Percentiles rank a stretch among this genome's conserved stretches.
Conservation (phyloP, 1,140 invertebrate species). For the Drosophila takahashii region DNA sequence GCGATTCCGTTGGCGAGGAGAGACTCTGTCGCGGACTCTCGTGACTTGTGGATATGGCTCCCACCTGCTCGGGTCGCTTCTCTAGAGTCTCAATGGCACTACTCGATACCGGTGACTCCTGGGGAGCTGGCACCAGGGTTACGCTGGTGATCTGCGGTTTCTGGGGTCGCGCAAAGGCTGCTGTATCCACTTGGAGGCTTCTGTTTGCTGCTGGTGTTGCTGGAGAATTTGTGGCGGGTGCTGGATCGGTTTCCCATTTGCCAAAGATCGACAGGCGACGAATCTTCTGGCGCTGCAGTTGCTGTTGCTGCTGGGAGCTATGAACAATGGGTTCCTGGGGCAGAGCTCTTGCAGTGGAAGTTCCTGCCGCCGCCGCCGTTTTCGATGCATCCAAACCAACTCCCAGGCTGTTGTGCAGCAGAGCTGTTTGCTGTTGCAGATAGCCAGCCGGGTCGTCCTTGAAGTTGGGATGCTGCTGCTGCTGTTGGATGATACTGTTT, state of each 20-base stretch:
- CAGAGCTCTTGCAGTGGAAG: slow-evolving; percentile 34
- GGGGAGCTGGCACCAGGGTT: slow-evolving; percentile 65
- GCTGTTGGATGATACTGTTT: slow-evolving; percentile 9
- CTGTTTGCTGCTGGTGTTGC: slow-evolving; percentile 2
- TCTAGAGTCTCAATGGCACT: slow-evolving; percentile 64
- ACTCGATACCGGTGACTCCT: slow-evolving; percentile 82
- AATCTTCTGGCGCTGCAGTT: slow-evolving; percentile 59
- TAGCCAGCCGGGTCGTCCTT: slow-evolving; percentile 96
- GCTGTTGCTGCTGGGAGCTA: slow-evolving; percentile 51
- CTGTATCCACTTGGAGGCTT: slow-evolving; percentile 47
- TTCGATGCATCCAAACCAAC: slow-evolving; percentile 48
- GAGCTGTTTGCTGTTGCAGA: slow-evolving; percentile 93
- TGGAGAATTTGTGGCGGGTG: slow-evolving; percentile 3
- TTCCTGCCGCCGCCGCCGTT: slow-evolving; percentile 13
- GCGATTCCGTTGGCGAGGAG: slow-evolving; percentile 71
- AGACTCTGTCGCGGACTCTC: slow-evolving; percentile 77
- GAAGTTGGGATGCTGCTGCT: slow-evolving; percentile 87
- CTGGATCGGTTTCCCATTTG: slow-evolving; percentile 64
- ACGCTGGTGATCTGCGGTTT: slow-evolving; percentile 61
- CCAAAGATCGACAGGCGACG: slow-evolving; percentile 58
- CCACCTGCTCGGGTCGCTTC: slow-evolving; percentile 80
- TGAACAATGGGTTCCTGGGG: slow-evolving; percentile 62
- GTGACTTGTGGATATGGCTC: slow-evolving; percentile 82
- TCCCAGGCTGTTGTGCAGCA: slow-evolving; percentile 90
- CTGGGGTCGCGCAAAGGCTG: slow-evolving; percentile 55